Evolutionary conservation across 2,797 vertebrate species (phyloP).

Genomic region (Peromyscus attwateri): DNA sequence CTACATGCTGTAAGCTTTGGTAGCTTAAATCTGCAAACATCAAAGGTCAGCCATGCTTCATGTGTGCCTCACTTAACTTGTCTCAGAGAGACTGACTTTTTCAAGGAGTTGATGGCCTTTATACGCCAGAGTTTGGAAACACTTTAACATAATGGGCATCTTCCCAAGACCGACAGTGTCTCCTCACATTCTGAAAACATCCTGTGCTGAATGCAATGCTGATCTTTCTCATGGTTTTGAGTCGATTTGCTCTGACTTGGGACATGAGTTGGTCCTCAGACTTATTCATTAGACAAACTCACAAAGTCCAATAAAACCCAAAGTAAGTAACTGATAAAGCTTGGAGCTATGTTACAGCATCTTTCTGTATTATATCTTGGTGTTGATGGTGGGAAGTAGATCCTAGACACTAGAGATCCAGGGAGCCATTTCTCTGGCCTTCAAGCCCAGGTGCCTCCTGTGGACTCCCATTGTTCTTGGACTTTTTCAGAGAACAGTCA

Average conservation of each 20-base stretch:
- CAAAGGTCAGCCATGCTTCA: background rate
- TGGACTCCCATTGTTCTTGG: background rate
- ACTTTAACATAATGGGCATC: background rate
- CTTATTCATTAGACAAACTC: background rate
- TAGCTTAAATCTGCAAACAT: conserved; percentile 44
- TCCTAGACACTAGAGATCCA: background rate
- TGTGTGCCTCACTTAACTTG: conserved; percentile 8
- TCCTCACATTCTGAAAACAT: conserved; percentile 27
- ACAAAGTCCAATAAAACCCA: background rate
- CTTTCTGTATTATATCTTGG: background rate
- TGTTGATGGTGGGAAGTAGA: background rate
- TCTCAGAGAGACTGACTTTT: conserved; percentile 40
- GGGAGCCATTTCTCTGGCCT: background rate
- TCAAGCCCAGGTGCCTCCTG: background rate
- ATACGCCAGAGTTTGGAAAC: conserved; percentile 9
- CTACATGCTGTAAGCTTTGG: background rate
- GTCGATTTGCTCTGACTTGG: conserved; percentile 45
- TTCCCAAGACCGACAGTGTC: conserved; percentile 10
- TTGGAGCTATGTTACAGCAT: conserved; percentile 19
- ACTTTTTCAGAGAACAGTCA: conserved; percentile 4
- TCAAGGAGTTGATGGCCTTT: conserved; percentile 14
- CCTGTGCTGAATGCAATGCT: background rate
- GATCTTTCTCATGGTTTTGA: background rate
- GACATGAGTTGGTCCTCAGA: background rate
- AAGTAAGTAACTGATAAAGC: background rate